Evolutionary conservation across 2,888 invertebrate genomes (phyloP), one percentile per base, ranked within the genome.

Genomic region (Drosophila flavopinicola): DNA sequence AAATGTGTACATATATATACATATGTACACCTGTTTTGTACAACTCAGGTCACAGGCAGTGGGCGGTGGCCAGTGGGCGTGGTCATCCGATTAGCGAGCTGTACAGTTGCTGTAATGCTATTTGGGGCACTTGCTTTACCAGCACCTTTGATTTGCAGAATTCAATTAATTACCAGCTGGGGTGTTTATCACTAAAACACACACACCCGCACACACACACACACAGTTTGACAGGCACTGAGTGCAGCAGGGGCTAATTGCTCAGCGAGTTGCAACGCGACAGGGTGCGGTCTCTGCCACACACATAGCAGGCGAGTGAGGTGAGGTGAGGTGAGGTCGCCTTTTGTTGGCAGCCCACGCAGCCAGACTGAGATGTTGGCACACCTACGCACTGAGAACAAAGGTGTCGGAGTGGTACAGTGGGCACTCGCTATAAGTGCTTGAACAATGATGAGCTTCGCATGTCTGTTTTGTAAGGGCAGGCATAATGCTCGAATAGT

Each of bases 351-450:
- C 67, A 20, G 37, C 52, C 64, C 57, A 64, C 64, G 57, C 70
- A 45, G 39, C 48, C 61, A 61, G 54, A 61, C 58, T 13, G 38
- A 35, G 23, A 39, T 10, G 35, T 33, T 45, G 57, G 27, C 61
- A 59, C 69, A 63, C 75, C 56, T 42, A 66, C 75, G 60, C 61
- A 58, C 11, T 32, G 10, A 17, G 6, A 41, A 30, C 32, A 66
- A 57, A 54, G 35, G 30, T 32, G 9, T 51, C 29, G 33, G 11
- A 73, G 30, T 47, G 15, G 24, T 49, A 71, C 75, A 71, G 69
- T 71, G 10, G 48, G 25, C 49, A 53, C 56, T 25, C 32, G 23
- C 38, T 7, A 10, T 0, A 24, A 20, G 20, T 20, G 20, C 20
- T 20, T 20, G 20, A 20, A 20, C 2, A 20, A 20, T 20, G 20